Percentiles rank a stretch among this genome's conserved stretches.
phyloP scores from a whole-genome alignment of 2,888 invertebrate species.

The Charanyca ferruginea region DNA sequence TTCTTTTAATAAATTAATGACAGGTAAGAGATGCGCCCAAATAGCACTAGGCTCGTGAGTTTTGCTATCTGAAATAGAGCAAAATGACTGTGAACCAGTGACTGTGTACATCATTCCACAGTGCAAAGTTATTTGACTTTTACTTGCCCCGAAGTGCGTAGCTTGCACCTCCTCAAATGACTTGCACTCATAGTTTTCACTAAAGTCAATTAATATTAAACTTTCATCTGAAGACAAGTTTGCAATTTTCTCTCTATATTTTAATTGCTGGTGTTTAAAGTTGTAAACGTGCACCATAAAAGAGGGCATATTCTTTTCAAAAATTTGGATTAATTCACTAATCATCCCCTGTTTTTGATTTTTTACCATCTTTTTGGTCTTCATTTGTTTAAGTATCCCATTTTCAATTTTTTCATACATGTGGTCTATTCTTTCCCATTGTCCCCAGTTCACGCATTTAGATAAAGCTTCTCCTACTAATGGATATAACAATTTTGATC shows the following conservation, averaged over 20 bases:
- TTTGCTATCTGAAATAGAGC: constrained; percentile 10
- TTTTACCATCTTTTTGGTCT: too few species aligned
- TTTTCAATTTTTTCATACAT: too few species aligned
- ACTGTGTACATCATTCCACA: constrained; percentile 22
- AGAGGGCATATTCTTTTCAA: too few species aligned
- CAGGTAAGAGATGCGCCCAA: constrained; percentile 17
- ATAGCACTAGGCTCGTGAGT: constrained; percentile 19
- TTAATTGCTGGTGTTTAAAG: too few species aligned
- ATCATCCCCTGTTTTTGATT: too few species aligned
- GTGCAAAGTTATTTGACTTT: constrained; percentile 6
- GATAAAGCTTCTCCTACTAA: not conserved
- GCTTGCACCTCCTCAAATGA: constrained; percentile 16
- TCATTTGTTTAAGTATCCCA: too few species aligned
- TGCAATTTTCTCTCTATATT: too few species aligned
- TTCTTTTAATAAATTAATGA: not conserved
- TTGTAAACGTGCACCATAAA: too few species aligned
- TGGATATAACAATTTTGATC: rapidly evolving
- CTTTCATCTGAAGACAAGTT: too few species aligned
- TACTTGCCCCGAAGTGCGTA: constrained; percentile 12
- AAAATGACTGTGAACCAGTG: constrained; percentile 11
- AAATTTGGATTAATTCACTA: too few species aligned
- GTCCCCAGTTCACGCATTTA: not conserved
- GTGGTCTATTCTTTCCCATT: not conserved
- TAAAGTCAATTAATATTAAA: constrained; percentile 7
- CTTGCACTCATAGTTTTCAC: constrained; percentile 22